Evolutionary conservation across 2,797 vertebrate species (phyloP).

Genomic region (Cossypha heuglini): DNA sequence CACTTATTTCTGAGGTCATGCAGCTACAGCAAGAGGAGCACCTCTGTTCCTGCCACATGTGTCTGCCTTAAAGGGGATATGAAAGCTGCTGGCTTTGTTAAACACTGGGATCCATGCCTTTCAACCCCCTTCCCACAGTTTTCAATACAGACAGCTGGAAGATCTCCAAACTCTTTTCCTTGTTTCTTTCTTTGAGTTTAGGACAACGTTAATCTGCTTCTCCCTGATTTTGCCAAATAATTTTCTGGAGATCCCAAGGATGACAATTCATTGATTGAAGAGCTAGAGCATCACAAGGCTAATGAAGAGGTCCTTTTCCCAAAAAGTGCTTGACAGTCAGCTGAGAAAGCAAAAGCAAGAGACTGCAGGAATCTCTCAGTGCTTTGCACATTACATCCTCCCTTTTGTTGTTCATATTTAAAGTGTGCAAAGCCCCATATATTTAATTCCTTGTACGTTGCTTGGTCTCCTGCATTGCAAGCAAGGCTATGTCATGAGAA

Average conservation of each 20-base stretch:
- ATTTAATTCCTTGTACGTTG: background rate
- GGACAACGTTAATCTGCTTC: background rate
- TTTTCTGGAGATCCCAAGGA: background rate
- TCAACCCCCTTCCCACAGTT: background rate
- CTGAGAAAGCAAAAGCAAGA: background rate
- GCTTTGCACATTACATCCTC: background rate
- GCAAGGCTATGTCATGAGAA: constrained; percentile 29
- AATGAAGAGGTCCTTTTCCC: background rate
- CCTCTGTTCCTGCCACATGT: background rate
- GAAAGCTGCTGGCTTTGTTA: background rate
- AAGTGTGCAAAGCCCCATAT: background rate
- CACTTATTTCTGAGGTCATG: background rate
- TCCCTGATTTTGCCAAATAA: background rate
- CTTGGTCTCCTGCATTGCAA: background rate
- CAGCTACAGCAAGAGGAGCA: background rate
- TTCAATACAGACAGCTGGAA: background rate
- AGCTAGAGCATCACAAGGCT: background rate
- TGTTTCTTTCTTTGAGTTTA: background rate
- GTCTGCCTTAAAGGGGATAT: background rate
- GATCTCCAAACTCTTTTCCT: background rate
- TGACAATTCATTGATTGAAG: background rate
- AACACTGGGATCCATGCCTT: background rate
- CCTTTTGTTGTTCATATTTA: background rate
- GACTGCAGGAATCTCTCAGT: background rate
- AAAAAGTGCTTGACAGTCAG: background rate